These are phyloP conservation scores for Blastobasis lacticolella DNA, from an alignment of 2,888 invertebrate species.

Conservation along the genomic window DNA sequence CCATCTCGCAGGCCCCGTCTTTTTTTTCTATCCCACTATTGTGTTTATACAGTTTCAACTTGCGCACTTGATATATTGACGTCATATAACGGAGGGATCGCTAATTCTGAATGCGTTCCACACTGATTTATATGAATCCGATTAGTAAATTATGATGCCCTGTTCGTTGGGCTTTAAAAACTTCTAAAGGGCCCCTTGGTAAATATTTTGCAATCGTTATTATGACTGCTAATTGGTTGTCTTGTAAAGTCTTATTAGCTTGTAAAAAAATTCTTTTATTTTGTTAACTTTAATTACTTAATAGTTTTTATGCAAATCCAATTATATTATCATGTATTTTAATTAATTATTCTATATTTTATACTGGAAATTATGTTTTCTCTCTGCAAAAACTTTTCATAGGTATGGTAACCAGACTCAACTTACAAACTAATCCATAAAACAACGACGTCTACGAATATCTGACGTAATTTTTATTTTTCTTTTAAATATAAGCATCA, in stretches of 20 bases:
- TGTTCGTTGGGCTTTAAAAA: conserved; percentile 11
- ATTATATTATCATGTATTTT: no score
- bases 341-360: no score
- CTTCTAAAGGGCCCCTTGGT: not conserved
- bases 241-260: not conserved
- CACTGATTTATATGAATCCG: conserved; percentile 26
- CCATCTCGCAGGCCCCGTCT: conserved; percentile 53
- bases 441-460: no score
- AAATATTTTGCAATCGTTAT: conserved; percentile 1
- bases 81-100: conserved; percentile 44
- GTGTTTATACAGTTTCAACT: conserved; percentile 50
- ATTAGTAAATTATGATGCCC: conserved; percentile 21
- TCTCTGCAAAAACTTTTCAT: no score
- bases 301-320: no score
- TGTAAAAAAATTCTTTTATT: not conserved
- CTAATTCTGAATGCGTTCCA: conserved; percentile 36
- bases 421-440: no score
- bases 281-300: no score
- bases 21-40: conserved; percentile 56
- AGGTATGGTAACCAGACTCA: no score
- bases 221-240: conserved; percentile 1
- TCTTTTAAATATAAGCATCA: no score
- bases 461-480: no score
- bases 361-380: no score
- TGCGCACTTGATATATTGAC: conserved; percentile 55